Percentiles rank a stretch among this genome's conserved stretches.
Conservation (phyloP, 2,888 invertebrate genomes). For the Meandrusa payeni region DNA sequence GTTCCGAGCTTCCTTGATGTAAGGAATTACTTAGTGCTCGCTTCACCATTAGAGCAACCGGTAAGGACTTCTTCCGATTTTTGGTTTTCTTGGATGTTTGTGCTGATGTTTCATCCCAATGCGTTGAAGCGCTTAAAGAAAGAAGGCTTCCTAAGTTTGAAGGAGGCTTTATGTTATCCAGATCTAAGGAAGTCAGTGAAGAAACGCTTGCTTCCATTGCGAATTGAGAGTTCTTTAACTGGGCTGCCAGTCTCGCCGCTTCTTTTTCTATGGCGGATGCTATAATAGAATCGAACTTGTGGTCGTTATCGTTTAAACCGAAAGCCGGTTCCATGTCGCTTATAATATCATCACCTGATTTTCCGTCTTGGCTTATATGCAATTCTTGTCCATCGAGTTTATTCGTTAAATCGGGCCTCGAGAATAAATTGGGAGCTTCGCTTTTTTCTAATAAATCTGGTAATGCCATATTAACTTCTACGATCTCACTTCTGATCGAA, state of each 20-base stretch:
- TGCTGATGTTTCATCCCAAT: conserved; percentile 65
- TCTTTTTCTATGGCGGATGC: conserved; percentile 88
- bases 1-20: conserved; percentile 82
- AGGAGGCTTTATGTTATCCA: conserved; percentile 88
- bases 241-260: conserved; percentile 84
- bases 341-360: conserved; percentile 36
- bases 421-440: conserved; percentile 43
- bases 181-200: conserved; percentile 82
- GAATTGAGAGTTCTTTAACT: conserved; percentile 52
- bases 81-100: conserved; percentile 57
- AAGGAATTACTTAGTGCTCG: conserved; percentile 83
- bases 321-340: conserved; percentile 57
- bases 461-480: conserved; percentile 51
- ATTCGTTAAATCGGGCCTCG: conserved; percentile 63
- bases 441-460: conserved; percentile 71
- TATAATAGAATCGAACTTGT: conserved; percentile 82
- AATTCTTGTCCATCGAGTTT: conserved; percentile 44
- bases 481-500: conserved; percentile 83
- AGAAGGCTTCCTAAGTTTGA: conserved; percentile 87
- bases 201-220: conserved; percentile 81
- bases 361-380: conserved; percentile 35
- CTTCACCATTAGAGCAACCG: conserved; percentile 85
- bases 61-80: conserved; percentile 85
- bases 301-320: conserved; percentile 74
- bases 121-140: conserved; percentile 76